Evolutionary conservation across 2,797 vertebrate species (phyloP), one percentile per base, ranked within the genome.

Genomic region (Amphiprion clarkii): DNA sequence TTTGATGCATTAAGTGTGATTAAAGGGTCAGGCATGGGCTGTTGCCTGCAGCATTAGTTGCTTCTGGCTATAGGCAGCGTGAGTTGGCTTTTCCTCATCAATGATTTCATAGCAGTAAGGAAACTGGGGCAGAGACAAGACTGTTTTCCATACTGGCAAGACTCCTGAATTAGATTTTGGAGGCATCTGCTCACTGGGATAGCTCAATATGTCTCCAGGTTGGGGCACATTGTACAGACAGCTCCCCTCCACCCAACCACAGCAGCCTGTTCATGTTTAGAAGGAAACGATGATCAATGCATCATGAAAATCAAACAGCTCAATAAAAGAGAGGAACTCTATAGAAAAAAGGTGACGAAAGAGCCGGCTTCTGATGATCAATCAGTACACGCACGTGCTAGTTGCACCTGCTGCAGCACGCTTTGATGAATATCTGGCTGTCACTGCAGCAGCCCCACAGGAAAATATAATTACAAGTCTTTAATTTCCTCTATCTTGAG

Each of bases 401-500:
- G 39, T 23, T 16, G 11, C 84, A 88, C 78, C 85, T 85, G 92
- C 90, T 78, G 78, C 78, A 48, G 53, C 7, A 62, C 1, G 2
- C 78, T 79, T 74, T 90, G 86, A 89, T 88, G 84, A 93, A 89
- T 90, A 89, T 90, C 78, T 79, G 76, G 64, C 79, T 88, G 87
- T 87, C 78, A 70, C 51, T 46, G 74, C 54, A 8, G 72, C 57
- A 64, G 61, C 78, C 83, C 74, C 76, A 64, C 67, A 84, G 85
- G 87, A 90, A 82, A 83, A 83, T 54, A 83, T 82, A 87, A 88
- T 89, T 86, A 87, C 72, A 86, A 64, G 71, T 71, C 77, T 91
- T 79, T 90, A 87, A 89, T 90, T 90, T 88, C 67, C 64, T 69
- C 78, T 73, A 77, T 88, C 79, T 85, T 77, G 78, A 78, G 65